Percentiles rank a stretch among this genome's conserved stretches.
These are phyloP conservation scores for Actinemys pallida DNA, from an alignment of 2,113 vertebrate species.

Conservation along the genomic window DNA sequence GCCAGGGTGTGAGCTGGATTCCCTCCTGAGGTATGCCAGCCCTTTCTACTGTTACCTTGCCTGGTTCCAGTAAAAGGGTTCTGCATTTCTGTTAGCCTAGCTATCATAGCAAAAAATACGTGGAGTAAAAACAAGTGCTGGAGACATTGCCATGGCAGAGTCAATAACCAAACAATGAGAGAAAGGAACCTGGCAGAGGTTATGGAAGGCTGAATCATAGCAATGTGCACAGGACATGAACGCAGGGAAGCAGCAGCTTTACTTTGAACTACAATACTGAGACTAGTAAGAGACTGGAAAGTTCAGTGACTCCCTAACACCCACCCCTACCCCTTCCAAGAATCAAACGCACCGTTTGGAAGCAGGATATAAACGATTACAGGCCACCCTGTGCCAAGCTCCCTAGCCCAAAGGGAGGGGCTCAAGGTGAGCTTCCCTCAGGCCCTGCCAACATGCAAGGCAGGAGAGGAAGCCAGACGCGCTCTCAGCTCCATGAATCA, in stretches of 20 bases:
- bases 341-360: neutral
- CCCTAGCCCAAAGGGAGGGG: slow-evolving; percentile 1
- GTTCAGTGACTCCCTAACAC: neutral
- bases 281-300: neutral
- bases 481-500: slow-evolving; percentile 30
- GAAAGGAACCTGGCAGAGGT: neutral
- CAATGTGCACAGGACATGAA: neutral
- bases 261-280: neutral
- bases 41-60: neutral
- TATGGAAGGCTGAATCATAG: neutral
- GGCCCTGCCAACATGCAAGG: slow-evolving; percentile 41
- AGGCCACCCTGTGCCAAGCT: neutral
- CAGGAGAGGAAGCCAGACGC: neutral
- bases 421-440: slow-evolving; percentile 47
- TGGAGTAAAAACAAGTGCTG: neutral
- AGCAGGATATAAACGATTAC: neutral
- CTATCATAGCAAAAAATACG: neutral
- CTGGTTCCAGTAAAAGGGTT: neutral
- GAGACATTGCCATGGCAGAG: neutral
- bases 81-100: neutral
- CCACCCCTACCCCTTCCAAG: neutral
- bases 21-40: neutral
- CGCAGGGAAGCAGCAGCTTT: neutral
- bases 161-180: neutral
- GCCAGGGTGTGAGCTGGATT: neutral